Evolutionary conservation across 2,113 vertebrate species (phyloP).

Genomic region (cat (Felis catus)): DNA sequence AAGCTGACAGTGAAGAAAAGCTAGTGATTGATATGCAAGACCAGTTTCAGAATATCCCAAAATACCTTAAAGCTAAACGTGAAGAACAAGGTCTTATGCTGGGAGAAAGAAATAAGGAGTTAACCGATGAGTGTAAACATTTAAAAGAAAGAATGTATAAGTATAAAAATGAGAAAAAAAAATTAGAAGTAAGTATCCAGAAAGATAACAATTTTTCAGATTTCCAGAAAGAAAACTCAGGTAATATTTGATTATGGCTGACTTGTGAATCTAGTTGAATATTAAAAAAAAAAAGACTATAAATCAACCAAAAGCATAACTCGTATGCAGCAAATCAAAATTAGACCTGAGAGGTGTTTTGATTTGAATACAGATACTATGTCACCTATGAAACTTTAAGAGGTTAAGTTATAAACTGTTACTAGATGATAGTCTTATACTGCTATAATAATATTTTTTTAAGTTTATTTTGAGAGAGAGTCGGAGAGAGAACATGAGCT

Average conservation of each 20-base stretch:
- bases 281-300: neutral
- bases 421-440: neutral
- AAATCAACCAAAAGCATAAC: neutral
- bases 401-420: neutral
- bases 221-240: neutral
- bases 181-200: slow-evolving; percentile 89
- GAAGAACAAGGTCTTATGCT: slow-evolving; percentile 90
- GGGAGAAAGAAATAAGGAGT: slow-evolving; percentile 93
- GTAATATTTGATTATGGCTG: neutral
- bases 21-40: slow-evolving; percentile 90
- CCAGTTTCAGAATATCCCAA: slow-evolving; percentile 90
- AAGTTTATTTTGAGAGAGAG: too few species aligned
- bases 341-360: neutral
- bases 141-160: slow-evolving; percentile 90
- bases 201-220: neutral
- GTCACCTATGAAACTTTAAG: neutral
- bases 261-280: neutral
- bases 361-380: neutral
- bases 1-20: slow-evolving; percentile 90
- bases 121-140: slow-evolving; percentile 87
- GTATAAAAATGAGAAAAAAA: slow-evolving; percentile 90
- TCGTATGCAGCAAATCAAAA: neutral
- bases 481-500: too few species aligned
- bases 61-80: slow-evolving; percentile 88
- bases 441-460: neutral